phyloP scores from a whole-genome alignment of 2,113 vertebrate genomes.

The Tyrannus savana region DNA sequence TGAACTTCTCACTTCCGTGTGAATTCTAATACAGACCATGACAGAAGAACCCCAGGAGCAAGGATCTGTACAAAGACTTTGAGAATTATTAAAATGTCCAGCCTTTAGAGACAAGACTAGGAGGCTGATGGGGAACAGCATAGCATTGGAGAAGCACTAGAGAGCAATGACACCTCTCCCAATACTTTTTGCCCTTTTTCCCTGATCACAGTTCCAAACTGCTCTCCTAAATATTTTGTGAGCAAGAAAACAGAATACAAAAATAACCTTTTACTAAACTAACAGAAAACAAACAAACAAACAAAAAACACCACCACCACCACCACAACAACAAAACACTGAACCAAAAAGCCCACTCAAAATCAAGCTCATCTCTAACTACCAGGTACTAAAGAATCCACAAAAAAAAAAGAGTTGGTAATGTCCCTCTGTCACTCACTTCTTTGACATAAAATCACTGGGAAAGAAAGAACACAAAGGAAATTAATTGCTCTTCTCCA shows the following conservation, averaged over 20 bases:
- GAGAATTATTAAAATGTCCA: neutral
- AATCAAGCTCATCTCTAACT: neutral
- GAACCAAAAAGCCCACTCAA: neutral
- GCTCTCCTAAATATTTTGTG: neutral
- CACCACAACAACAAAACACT: neutral
- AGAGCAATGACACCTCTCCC: neutral
- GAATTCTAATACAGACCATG: neutral
- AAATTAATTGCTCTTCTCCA: neutral
- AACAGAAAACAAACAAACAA: neutral
- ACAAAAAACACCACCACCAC: neutral
- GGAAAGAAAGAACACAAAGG: neutral
- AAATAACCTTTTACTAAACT: neutral
- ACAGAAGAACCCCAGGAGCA: neutral
- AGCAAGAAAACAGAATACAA: neutral
- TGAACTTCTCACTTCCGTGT: neutral
- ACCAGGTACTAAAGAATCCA: neutral
- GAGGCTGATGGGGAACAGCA: neutral
- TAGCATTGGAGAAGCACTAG: fast-evolving
- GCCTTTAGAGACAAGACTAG: neutral
- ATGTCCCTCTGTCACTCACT: neutral
- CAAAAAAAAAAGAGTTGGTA: neutral
- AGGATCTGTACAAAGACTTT: neutral
- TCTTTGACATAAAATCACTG: neutral
- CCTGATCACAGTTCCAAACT: neutral
- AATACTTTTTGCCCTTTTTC: neutral